phyloP scores from a whole-genome alignment of 1,140 invertebrate genomes.

The Tetragnatha versicolor region DNA sequence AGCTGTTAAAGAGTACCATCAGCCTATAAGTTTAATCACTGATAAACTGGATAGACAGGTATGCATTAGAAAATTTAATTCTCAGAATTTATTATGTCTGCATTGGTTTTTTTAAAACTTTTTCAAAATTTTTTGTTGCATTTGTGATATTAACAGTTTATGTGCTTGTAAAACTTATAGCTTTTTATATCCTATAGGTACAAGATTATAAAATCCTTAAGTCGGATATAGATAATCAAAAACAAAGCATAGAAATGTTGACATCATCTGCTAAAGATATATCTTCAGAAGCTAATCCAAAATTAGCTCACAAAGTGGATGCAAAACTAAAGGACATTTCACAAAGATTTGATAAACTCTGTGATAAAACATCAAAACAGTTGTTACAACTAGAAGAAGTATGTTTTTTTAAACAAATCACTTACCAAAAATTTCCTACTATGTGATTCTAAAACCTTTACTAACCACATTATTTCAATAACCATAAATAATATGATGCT shows the following conservation, averaged over 20 bases:
- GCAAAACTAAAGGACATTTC: conserved; percentile 85
- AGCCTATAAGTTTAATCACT: conserved; percentile 84
- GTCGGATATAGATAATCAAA: conserved; percentile 83
- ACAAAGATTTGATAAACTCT: conserved; percentile 80
- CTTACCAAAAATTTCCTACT: no score
- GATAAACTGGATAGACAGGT: conserved; percentile 87
- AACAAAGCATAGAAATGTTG: conserved; percentile 82
- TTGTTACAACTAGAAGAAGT: conserved; percentile 84
- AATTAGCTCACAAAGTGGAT: conserved; percentile 88
- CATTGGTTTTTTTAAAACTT: neutral
- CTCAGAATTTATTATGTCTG: neutral
- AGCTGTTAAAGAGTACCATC: conserved; percentile 72
- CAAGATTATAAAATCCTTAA: conserved; percentile 81
- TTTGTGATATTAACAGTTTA: neutral
- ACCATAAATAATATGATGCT: no score
- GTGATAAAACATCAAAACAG: conserved; percentile 78
- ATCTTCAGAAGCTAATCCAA: conserved; percentile 55
- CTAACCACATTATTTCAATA: no score
- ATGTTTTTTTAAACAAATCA: neutral
- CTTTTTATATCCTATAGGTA: conserved; percentile 61
- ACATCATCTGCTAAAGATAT: conserved; percentile 78
- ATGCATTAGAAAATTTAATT: neutral
- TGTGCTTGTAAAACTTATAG: neutral
- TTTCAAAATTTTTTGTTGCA: neutral
- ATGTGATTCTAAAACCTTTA: no score